Evolutionary conservation across 64 coral and sea anemone genomes (phyloP).

Genomic region (Pocillopora verrucosa): DNA sequence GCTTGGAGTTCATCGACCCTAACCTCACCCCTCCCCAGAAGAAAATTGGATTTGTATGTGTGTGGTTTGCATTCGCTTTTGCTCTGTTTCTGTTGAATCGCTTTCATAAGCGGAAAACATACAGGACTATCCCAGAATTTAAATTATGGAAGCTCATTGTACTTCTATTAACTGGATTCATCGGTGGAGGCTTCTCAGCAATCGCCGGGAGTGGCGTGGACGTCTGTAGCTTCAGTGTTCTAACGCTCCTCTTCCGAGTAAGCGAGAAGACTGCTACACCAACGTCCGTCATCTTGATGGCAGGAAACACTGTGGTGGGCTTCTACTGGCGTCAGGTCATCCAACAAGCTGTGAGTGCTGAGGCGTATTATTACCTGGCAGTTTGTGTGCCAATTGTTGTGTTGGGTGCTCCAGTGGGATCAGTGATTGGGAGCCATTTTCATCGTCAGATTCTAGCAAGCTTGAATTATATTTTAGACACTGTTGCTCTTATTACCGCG

Average conservation of each 20-base stretch:
- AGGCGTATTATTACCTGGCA: constrained; percentile 54
- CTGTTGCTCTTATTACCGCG: constrained; percentile 51
- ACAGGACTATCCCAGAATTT: constrained; percentile 64
- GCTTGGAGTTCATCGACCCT: constrained; percentile 78
- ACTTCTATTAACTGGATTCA: constrained; percentile 48
- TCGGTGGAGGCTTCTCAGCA: constrained; percentile 69
- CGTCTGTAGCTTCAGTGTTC: constrained; percentile 79
- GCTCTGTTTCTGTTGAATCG: constrained; percentile 77
- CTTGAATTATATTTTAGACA: constrained; percentile 54
- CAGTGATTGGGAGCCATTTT: constrained; percentile 69
- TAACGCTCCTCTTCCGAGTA: constrained; percentile 75
- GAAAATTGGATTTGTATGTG: constrained; percentile 84
- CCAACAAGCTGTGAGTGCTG: constrained; percentile 34
- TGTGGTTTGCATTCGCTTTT: constrained; percentile 90
- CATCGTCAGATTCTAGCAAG: constrained; percentile 66
- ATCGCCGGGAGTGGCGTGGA: constrained; percentile 78
- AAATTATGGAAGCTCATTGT: constrained; percentile 75
- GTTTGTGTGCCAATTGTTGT: constrained; percentile 79
- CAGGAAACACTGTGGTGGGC: constrained; percentile 68
- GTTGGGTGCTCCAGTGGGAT: constrained; percentile 63
- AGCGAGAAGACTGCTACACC: constrained; percentile 81
- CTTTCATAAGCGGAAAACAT: constrained; percentile 72
- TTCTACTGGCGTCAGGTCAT: constrained; percentile 76
- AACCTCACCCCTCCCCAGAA: constrained; percentile 75
- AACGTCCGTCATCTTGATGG: constrained; percentile 78